phyloP scores from a whole-genome alignment of 2,888 invertebrate genomes.

The Dilophus febrilis region DNA sequence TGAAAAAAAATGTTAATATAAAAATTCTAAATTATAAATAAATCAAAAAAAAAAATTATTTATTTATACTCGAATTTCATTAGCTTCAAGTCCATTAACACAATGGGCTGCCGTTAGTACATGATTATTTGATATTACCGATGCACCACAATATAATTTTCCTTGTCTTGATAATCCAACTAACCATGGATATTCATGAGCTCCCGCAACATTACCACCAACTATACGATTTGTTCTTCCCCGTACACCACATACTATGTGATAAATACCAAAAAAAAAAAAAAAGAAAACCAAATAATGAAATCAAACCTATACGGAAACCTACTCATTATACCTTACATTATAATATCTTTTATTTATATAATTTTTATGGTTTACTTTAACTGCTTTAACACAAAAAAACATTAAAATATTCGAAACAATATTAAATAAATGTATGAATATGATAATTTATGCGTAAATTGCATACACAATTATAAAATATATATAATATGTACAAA shows the following conservation, averaged over 20 bases:
- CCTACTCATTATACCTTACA: no score
- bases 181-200: conserved; percentile 19
- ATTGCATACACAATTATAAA: no score
- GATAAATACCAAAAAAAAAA: no score
- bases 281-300: no score
- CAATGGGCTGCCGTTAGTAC: conserved; percentile 20
- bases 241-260: conserved; percentile 18
- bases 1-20: not conserved
- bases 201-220: conserved; percentile 15
- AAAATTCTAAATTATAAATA: not conserved
- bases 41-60: not conserved
- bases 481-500: no score
- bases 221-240: conserved; percentile 18
- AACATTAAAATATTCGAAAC: no score
- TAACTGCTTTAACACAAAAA: no score
- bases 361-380: no score
- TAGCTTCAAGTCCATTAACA: conserved; percentile 15
- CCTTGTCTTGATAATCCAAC: conserved; percentile 17
- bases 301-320: no score
- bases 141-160: conserved; percentile 18
- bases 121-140: conserved; percentile 15
- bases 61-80: conserved; percentile 13
- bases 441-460: no score
- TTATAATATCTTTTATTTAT: no score
- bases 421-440: no score